Evolutionary conservation across 2,113 vertebrate species (phyloP), one percentile per base, ranked within the genome.

Genomic region (Thymallus thymallus): DNA sequence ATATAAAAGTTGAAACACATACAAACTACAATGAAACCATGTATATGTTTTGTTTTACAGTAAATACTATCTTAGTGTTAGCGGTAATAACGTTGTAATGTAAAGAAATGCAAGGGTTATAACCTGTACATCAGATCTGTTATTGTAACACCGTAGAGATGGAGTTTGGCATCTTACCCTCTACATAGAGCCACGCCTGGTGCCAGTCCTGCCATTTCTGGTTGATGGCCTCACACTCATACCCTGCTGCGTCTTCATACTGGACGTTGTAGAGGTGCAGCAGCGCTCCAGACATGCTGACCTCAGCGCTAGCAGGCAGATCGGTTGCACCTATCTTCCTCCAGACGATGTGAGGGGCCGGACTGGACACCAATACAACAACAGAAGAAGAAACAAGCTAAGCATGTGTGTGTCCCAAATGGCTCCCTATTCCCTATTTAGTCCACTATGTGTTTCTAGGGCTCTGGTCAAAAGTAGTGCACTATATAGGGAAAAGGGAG

Each of bases 171-270:
- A 32, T 32, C 30, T 32, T 32, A 32, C 30, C 30, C 30, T 32
- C 30, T 32, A 6, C 30, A 6, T 97, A 96, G 81, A 98, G 85
- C 92, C 93, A 95, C 78, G 94, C 94, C 81, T 95, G 94, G 86
- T 98, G 92, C 87, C 93, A 96, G 91, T 99, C 98, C 87, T 96
- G 97, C 70, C 96, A 97, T 88, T 94, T 95, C 24, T 95, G 94
- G 79, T 99, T 99, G 86, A 96, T 93, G 65, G 98, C 97, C 82
- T 98, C 97, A 79, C 98, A 99, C 73, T 97, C 95, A 16, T 99
- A 99, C 18, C 79, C 84, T 2, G 97, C 98, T 84, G 96, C 96
- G 68, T 99, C 98, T 87, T 99, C 98, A 13, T 96, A 94, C 79
- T 99, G 97, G 61, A 99, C 94, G 62, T 97, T 98, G 88, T 94